phyloP scores from a whole-genome alignment of 2,888 invertebrate genomes.

The Drosophila dives region DNA sequence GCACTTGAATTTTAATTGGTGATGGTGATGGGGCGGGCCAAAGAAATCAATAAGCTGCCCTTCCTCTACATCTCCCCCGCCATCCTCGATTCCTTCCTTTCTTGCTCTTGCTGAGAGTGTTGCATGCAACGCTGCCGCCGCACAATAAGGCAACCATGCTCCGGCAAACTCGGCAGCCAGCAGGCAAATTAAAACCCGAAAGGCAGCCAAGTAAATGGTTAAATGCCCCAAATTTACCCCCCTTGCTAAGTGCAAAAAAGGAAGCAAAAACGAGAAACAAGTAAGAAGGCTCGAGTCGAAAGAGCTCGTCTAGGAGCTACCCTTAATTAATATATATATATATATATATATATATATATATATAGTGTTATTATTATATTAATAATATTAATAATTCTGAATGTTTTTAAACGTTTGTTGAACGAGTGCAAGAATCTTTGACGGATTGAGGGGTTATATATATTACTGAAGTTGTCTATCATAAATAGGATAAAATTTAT shows the following conservation, averaged over 20 bases:
- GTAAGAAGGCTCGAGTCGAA: background rate
- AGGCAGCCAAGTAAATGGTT: slow-evolving; percentile 26
- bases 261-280: background rate
- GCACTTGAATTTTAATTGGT: slow-evolving; percentile 67
- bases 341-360: background rate
- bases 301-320: background rate
- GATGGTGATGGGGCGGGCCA: slow-evolving; percentile 26
- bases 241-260: slow-evolving; percentile 11
- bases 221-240: slow-evolving; percentile 34
- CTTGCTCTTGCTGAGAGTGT: slow-evolving; percentile 41
- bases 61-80: background rate
- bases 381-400: background rate
- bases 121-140: slow-evolving; percentile 49
- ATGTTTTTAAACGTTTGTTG: background rate
- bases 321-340: background rate
- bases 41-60: slow-evolving; percentile 64
- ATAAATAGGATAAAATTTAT: no score
- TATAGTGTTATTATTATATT: background rate
- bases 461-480: background rate
- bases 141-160: slow-evolving; percentile 27
- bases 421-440: background rate
- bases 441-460: background rate
- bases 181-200: slow-evolving; percentile 29
- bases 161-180: slow-evolving; percentile 5
- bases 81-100: no score